Evolutionary conservation across 2,797 vertebrate genomes (phyloP).

Genomic region (Molossus molossus): DNA sequence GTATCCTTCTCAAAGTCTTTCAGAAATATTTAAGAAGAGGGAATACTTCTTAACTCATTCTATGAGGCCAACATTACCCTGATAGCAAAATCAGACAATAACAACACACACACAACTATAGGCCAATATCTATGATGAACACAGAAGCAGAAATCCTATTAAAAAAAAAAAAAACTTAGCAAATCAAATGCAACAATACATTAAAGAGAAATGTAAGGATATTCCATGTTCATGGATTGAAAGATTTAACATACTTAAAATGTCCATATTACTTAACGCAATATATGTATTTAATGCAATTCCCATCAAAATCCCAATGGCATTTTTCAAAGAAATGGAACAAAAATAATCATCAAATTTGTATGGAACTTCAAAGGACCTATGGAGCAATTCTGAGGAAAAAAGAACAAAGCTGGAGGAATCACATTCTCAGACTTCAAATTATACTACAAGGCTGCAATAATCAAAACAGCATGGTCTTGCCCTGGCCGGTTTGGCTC

Average conservation of each 20-base stretch:
- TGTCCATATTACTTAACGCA: neutral
- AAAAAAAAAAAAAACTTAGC: neutral
- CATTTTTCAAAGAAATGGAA: neutral
- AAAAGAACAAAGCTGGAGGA: neutral
- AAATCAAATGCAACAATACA: neutral
- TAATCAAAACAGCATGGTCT: neutral
- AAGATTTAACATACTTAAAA: neutral
- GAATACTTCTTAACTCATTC: neutral
- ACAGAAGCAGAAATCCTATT: neutral
- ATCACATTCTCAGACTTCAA: neutral
- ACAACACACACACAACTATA: neutral
- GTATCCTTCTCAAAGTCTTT: neutral
- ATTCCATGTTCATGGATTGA: neutral
- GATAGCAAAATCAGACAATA: neutral
- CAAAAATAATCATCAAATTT: neutral
- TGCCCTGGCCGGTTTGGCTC: no score
- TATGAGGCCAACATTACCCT: neutral
- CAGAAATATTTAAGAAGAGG: neutral
- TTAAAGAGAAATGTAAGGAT: neutral
- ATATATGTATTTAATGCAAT: neutral
- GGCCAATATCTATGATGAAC: neutral
- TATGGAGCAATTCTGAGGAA: neutral
- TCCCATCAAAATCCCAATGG: neutral
- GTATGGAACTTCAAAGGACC: no score
- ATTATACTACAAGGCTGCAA: neutral